A percentile compares a stretch with the other conserved stretches of the same genome.
Evolutionary conservation across 1,140 invertebrate species (phyloP).

Genomic region (Diorhabda carinulata): DNA sequence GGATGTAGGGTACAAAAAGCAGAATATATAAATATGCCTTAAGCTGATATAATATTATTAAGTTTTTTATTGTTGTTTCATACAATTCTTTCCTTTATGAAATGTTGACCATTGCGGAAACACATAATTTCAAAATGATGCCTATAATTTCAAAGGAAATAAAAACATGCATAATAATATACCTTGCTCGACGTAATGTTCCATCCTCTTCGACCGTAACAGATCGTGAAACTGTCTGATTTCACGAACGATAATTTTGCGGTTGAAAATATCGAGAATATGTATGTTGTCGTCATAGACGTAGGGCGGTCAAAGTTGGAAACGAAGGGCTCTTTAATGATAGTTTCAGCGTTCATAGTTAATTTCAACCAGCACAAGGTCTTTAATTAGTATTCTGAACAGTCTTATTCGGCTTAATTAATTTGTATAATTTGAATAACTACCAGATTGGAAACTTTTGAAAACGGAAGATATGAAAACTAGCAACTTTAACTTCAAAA

Average conservation of each 20-base stretch:
- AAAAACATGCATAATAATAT: not conserved
- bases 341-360: too few species aligned
- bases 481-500: too few species aligned
- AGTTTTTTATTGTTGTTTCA: not conserved
- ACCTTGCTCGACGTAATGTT: not conserved
- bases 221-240: not conserved
- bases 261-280: not conserved
- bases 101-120: slow-evolving; percentile 2
- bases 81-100: not conserved
- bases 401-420: too few species aligned
- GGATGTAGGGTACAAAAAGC: too few species aligned
- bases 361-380: too few species aligned
- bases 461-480: too few species aligned
- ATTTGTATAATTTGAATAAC: too few species aligned
- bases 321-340: not conserved
- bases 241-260: slow-evolving; percentile 2
- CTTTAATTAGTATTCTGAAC: too few species aligned
- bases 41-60: not conserved
- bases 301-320: not conserved
- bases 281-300: not conserved
- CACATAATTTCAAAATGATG: not conserved
- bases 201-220: not conserved
- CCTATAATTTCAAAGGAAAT: not conserved
- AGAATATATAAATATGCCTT: too few species aligned
- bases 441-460: too few species aligned